Base-by-base conservation (phyloP, 1,140 invertebrate genomes). In the Leptinotarsa undecemlineata region DNA sequence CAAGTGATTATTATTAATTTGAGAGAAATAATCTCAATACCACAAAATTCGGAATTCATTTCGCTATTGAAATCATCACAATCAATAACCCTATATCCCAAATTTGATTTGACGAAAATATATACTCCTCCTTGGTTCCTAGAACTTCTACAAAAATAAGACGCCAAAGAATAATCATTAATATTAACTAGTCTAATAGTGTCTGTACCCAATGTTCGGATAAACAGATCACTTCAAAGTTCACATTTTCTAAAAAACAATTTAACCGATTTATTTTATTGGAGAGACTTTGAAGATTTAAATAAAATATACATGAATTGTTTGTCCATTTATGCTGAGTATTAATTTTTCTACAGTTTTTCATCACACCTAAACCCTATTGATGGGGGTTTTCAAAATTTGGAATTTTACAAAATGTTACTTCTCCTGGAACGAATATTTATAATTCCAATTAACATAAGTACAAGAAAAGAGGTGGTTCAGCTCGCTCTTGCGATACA, bases 131-230 rank as follows among this genome's bases (percentile, higher is more conserved):
- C 68, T 13, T 69, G 47, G 4, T 33, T 33, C 15, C 42, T 6
- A 33, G 17, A 17, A 33, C 13, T 14, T 20, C 23, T 48, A 20
- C 48, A 71, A 17, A 23, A 71, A 57, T 19, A 23, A 61, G 21
- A 71, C 21, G n/a, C 14, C 48, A 61, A 42, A 48, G 5, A 23
- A 13, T 17, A 72, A 83, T 62, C 76, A 91, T 90, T 82, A 23
- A 81, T 87, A 8, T 68, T 89, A 13, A 79, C 87, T 0, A 26
- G 23, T 26, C 4, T 85, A 11, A 71, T 90, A 1, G 86, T 85
- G 19, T 90, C 72, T 91, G 91, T 8, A 82, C 90, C 5, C 92
- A 93, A 81, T 83, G 88, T 67, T 51, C 1, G n/a, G n/a, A n/a
- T n/a, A n/a, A n/a, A n/a, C n/a, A n/a, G n/a, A n/a, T n/a, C n/a